phyloP scores from a whole-genome alignment of 1,140 invertebrate species.

The Ostrea edulis region DNA sequence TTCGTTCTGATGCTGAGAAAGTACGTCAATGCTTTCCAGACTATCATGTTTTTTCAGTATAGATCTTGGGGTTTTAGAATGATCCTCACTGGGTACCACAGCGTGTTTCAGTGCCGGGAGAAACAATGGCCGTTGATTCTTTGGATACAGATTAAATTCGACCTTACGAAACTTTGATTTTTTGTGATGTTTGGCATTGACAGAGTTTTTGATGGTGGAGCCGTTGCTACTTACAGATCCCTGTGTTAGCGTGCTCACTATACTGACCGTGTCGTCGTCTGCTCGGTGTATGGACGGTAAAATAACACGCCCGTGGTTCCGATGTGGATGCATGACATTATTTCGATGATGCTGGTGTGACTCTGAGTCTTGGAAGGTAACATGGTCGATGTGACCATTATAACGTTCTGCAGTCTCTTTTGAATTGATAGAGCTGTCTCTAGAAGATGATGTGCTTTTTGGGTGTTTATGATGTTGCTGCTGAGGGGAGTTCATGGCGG shows the following conservation, averaged over 20 bases:
- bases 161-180: conserved; percentile 28
- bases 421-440: neutral
- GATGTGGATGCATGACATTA: neutral
- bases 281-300: conserved; percentile 11
- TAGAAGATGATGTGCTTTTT: neutral
- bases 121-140: neutral
- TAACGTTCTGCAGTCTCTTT: neutral
- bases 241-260: neutral
- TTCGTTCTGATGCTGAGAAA: neutral
- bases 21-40: conserved; percentile 1
- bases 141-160: conserved; percentile 12
- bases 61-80: conserved; percentile 11
- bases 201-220: neutral
- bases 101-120: conserved; percentile 6
- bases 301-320: neutral
- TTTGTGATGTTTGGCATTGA: neutral
- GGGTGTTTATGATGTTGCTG: neutral
- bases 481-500: conserved; percentile 1
- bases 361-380: neutral
- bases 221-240: neutral
- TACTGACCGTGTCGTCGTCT: conserved; percentile 4
- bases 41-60: neutral
- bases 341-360: neutral
- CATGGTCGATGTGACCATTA: conserved; percentile 10
- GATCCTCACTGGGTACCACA: neutral